Evolutionary conservation across 2,113 vertebrate genomes (phyloP), one percentile per base, ranked within the genome.

Genomic region (Hirundichthys speculiger): DNA sequence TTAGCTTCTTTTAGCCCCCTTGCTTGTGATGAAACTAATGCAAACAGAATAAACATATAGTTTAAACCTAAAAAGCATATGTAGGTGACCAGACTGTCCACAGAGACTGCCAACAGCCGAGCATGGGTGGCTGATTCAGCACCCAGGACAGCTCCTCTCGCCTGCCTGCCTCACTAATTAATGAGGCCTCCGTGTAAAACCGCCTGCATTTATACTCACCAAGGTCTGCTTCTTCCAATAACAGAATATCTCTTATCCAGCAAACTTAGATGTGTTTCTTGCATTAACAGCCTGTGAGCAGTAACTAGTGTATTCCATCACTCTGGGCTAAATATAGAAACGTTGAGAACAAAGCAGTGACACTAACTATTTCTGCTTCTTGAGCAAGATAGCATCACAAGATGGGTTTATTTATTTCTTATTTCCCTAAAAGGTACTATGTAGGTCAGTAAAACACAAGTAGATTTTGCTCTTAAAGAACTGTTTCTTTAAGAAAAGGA

Each of bases 81-180:
- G 20, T 30, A 61, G 47, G 50, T 41, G 11, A 45, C 1, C 30
- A 49, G 27, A 30, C 40, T 43, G 56, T 61, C 52, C 43, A 53
- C 54, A 75, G 50, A 64, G 60, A 77, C 48, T 50, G 25, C 47
- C 58, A 46, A 46, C 8, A 75, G 56, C 50, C 24, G 25, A 71
- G 69, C 55, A 65, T 60, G 48, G 68, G 59, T 67, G 82, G 78
- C 82, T 83, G 82, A 82, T 84, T 86, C 88, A 88, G 88, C 88
- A 89, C 84, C 76, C 73, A 50, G 73, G 80, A 88, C 82, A 88
- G 86, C 73, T 80, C 85, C 74, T 47, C 61, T 52, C 53, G 48
- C 64, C 46, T 49, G 48, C 38, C 11, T 71, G 27, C 13, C 10
- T 54, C 39, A 62, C 27, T 66, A 70, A 80, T 72, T 38, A 76